phyloP scores from a whole-genome alignment of 2,888 invertebrate genomes.

The Torymus auratus region DNA sequence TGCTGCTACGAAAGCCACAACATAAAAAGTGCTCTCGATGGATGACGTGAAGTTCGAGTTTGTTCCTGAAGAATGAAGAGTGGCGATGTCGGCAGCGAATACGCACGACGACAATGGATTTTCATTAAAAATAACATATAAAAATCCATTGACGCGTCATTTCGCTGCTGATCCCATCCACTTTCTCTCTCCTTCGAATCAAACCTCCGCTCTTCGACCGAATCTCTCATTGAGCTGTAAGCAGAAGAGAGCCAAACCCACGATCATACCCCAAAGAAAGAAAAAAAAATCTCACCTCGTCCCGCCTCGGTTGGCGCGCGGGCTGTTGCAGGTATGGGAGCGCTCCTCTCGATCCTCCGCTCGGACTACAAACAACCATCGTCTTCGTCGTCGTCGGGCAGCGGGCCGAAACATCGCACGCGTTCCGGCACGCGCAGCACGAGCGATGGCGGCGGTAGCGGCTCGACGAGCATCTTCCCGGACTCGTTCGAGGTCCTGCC shows the following conservation, averaged over 20 bases:
- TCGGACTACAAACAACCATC: conserved; percentile 69
- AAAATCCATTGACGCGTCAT: too few relatives aligned
- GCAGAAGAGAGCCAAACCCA: background rate
- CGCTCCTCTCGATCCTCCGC: conserved; percentile 71
- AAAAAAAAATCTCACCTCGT: conserved; percentile 5
- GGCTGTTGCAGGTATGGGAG: conserved; percentile 75
- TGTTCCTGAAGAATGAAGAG: too few relatives aligned
- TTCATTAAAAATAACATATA: too few relatives aligned
- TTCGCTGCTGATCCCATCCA: too few relatives aligned
- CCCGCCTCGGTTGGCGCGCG: conserved; percentile 34
- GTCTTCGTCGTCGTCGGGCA: conserved; percentile 15
- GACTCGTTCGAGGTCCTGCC: conserved; percentile 76
- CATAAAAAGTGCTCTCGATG: too few relatives aligned
- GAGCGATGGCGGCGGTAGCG: conserved; percentile 60
- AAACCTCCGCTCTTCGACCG: too few relatives aligned
- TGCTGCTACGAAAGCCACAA: background rate
- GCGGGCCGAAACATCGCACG: conserved; percentile 31
- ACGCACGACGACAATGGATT: too few relatives aligned
- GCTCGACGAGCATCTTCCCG: conserved; percentile 71
- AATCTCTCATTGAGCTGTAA: background rate
- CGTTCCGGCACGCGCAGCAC: conserved; percentile 52
- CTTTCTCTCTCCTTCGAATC: too few relatives aligned
- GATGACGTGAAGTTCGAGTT: too few relatives aligned
- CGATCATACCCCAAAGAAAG: background rate
- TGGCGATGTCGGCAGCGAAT: too few relatives aligned